Evolutionary conservation across 1,140 invertebrate genomes (phyloP).

Genomic region (Ceratina calcarata): DNA sequence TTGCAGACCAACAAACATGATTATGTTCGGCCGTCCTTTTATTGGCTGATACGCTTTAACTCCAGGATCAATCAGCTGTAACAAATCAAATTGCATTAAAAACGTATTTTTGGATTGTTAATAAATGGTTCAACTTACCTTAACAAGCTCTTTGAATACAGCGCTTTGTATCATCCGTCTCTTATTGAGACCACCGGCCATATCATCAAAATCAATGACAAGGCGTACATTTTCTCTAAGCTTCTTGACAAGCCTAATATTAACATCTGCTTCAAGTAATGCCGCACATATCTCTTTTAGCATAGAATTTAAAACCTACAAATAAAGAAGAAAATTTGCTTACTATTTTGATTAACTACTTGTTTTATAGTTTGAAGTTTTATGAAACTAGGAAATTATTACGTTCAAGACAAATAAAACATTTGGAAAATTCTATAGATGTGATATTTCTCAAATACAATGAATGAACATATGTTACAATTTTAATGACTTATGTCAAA

Average conservation of each 20-base stretch:
- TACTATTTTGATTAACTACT: no score
- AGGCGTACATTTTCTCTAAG: constrained; percentile 98
- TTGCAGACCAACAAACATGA: constrained; percentile 99
- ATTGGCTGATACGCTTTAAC: constrained; percentile 98
- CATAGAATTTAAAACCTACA: constrained; percentile 98
- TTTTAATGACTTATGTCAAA: constrained; percentile 9
- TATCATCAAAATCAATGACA: constrained; percentile 99
- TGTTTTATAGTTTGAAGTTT: no score
- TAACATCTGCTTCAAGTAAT: constrained; percentile 99
- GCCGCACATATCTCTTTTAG: constrained; percentile 99
- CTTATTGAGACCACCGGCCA: constrained; percentile 99
- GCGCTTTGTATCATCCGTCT: constrained; percentile 99
- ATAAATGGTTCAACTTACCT: constrained; percentile 83
- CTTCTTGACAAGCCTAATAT: constrained; percentile 97
- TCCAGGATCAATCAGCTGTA: constrained; percentile 96
- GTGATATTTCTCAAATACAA: not conserved
- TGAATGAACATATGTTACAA: constrained; percentile 20
- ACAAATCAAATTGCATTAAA: constrained; percentile 13
- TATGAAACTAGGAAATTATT: not conserved
- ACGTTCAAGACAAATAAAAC: not conserved
- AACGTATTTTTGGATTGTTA: not conserved
- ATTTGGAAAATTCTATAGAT: not conserved
- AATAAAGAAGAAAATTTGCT: constrained; percentile 52
- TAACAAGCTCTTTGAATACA: constrained; percentile 99
- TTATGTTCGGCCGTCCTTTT: constrained; percentile 97